Conservation (phyloP, 1,140 invertebrate species). For the Manduca sexta region DNA sequence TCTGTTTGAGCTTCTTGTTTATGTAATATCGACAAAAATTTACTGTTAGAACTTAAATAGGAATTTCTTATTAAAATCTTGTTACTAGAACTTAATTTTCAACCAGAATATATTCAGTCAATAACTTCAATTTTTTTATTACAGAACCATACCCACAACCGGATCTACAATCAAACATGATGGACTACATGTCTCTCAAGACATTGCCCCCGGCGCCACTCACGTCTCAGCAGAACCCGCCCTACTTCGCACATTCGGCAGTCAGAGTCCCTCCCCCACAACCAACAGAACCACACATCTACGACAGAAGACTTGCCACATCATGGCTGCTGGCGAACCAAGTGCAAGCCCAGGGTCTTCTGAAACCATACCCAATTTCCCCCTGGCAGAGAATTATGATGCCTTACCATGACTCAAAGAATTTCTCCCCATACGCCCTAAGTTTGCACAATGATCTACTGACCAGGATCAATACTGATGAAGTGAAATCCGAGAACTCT, state of each 20-base stretch:
- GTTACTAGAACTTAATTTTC: no score
- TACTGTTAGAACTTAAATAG: no score
- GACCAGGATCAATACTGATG: conserved; percentile 53
- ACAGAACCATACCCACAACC: conserved; percentile 58
- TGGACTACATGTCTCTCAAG: conserved; percentile 63
- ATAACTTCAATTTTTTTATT: conserved; percentile 32
- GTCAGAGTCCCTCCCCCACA: conserved; percentile 46
- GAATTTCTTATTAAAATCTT: no score
- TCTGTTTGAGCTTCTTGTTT: no score
- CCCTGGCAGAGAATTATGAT: conserved; percentile 74
- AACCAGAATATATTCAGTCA: no score
- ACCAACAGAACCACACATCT: conserved; percentile 46
- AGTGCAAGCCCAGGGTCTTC: conserved; percentile 56
- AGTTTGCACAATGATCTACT: conserved; percentile 50
- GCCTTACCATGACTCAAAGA: conserved; percentile 65
- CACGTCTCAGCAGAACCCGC: conserved; percentile 38
- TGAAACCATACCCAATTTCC: conserved; percentile 62
- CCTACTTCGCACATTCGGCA: conserved; percentile 63
- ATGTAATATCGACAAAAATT: no score
- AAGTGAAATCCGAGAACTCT: conserved; percentile 61
- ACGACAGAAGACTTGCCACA: conserved; percentile 74
- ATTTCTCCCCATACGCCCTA: conserved; percentile 53
- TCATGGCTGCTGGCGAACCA: conserved; percentile 73
- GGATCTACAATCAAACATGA: conserved; percentile 52
- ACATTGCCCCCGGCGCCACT: conserved; percentile 39